phyloP scores from a whole-genome alignment of 2,888 invertebrate genomes.

The Ferdinandea cuprea region DNA sequence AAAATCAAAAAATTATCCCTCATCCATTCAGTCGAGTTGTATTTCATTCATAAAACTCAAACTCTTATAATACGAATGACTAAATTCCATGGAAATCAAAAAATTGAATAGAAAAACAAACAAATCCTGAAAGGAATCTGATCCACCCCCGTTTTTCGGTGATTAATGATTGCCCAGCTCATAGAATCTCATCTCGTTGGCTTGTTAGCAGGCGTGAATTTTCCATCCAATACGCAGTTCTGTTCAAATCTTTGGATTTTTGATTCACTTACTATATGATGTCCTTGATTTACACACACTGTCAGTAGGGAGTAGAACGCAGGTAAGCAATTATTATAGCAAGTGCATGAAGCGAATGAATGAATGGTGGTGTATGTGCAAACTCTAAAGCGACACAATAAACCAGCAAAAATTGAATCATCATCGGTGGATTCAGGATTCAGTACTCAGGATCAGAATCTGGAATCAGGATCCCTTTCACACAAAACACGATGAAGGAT shows the following conservation, averaged over 20 bases:
- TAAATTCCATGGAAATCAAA: conserved; percentile 28
- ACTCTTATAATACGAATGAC: conserved; percentile 1
- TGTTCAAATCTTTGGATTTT: conserved; percentile 9
- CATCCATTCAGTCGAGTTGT: conserved; percentile 5
- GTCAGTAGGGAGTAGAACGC: conserved; percentile 13
- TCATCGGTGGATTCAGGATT: conserved; percentile 30
- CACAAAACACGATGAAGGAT: conserved; percentile 41
- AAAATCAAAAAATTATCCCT: conserved; percentile 25
- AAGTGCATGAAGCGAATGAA: conserved; percentile 55
- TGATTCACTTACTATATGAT: conserved; percentile 31
- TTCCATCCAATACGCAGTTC: conserved; percentile 35
- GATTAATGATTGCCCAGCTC: conserved; percentile 65
- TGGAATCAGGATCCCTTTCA: conserved; percentile 63
- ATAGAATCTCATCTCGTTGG: conserved; percentile 32
- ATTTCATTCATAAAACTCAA: conserved; percentile 55
- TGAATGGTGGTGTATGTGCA: not conserved
- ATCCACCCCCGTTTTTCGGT: conserved; percentile 49
- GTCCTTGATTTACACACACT: conserved; percentile 22
- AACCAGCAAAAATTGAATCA: conserved; percentile 64
- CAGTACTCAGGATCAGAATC: too few relatives aligned
- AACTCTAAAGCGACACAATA: conserved; percentile 7
- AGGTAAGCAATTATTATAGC: conserved; percentile 51
- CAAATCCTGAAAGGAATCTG: conserved; percentile 17
- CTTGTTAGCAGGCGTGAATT: conserved; percentile 72
- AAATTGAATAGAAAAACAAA: conserved; percentile 29